Conservation (phyloP, 2,888 invertebrate species). For the Megastigmus dorsalis region DNA sequence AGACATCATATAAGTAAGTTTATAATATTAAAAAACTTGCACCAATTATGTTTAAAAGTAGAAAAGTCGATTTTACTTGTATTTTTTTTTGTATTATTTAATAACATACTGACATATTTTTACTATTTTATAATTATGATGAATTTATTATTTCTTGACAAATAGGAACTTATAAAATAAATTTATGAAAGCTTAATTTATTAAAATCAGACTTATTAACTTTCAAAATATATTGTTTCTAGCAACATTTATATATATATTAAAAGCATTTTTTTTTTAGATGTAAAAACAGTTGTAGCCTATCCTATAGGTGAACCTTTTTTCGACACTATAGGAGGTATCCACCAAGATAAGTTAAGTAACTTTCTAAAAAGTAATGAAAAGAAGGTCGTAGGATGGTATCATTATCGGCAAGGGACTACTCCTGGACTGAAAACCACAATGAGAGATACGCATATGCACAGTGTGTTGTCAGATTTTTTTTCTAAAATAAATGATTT, state of each 20-base stretch:
- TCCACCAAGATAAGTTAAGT: constrained; percentile 77
- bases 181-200: background rate
- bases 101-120: too few relatives aligned
- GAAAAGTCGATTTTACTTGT: too few relatives aligned
- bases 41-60: too few relatives aligned
- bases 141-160: too few relatives aligned
- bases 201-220: background rate
- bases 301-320: constrained; percentile 76
- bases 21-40: too few relatives aligned
- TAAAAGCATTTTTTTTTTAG: constrained; percentile 60
- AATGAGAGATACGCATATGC: constrained; percentile 79
- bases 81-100: background rate
- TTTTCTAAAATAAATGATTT: constrained; percentile 73
- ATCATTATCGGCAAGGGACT: constrained; percentile 78
- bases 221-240: background rate
- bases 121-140: too few relatives aligned
- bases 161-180: too few relatives aligned
- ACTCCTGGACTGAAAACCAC: constrained; percentile 78
- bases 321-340: constrained; percentile 78
- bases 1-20: constrained; percentile 78
- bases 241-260: background rate
- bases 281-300: constrained; percentile 79
- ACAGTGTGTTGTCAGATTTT: constrained; percentile 79
- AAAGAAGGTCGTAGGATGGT: constrained; percentile 82
- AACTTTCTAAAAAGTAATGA: constrained; percentile 76